Conservation (phyloP, 1,140 invertebrate genomes). For the Microplitis mediator region DNA sequence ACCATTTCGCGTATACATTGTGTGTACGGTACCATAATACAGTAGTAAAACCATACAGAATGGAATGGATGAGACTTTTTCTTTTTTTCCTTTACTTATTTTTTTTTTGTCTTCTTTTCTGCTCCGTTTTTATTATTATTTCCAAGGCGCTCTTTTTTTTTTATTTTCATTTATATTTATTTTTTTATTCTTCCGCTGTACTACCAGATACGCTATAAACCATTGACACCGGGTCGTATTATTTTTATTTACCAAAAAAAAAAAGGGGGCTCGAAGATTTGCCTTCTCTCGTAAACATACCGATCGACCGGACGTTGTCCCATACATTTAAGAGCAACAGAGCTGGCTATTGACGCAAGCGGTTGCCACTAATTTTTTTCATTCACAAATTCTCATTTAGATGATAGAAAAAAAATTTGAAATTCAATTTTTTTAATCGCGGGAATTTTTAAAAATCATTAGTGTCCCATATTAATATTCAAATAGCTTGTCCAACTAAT, state of each 20-base stretch:
- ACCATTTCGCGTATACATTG: conserved; percentile 24
- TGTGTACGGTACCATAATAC: neutral
- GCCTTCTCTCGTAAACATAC: neutral
- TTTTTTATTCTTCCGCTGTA: neutral
- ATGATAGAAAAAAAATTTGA: neutral
- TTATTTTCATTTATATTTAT: neutral
- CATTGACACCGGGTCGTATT: conserved; percentile 11
- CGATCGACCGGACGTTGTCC: neutral
- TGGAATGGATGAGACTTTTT: too few relatives aligned
- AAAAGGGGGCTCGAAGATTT: neutral
- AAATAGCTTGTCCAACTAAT: too few relatives aligned
- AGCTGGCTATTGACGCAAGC: neutral
- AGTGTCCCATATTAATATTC: neutral
- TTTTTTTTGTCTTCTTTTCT: too few relatives aligned
- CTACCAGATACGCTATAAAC: neutral
- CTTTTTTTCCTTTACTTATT: too few relatives aligned
- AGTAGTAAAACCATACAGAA: too few relatives aligned
- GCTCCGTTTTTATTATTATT: neutral
- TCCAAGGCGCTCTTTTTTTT: conserved; percentile 18
- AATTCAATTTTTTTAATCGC: neutral
- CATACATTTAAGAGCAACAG: neutral
- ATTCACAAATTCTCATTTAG: neutral
- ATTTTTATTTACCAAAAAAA: conserved; percentile 17
- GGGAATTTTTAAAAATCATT: neutral
- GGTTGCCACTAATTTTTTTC: neutral